Conservation (phyloP, 2,113 vertebrate species). For the Callospermophilus lateralis region DNA sequence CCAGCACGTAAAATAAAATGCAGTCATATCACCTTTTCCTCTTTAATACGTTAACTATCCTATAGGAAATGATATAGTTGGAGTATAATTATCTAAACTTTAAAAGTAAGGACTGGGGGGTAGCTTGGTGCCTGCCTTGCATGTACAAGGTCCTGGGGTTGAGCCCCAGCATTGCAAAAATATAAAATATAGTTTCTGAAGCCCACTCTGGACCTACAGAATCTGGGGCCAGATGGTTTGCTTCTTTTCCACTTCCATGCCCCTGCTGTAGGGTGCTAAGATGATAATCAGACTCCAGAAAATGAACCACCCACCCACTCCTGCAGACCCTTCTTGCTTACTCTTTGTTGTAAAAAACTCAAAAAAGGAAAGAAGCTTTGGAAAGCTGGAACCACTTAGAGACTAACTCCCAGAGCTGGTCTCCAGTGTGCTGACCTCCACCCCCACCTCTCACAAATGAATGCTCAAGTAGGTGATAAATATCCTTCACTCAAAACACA, state of each 20-base stretch:
- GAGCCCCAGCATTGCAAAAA: too few relatives aligned
- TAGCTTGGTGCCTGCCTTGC: neutral
- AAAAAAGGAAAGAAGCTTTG: neutral
- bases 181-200: too few relatives aligned
- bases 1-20: neutral
- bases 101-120: neutral
- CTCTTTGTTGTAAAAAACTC: neutral
- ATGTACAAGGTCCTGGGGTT: neutral
- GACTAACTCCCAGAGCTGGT: neutral
- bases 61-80: slow-evolving; percentile 3
- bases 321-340: neutral
- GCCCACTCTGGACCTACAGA: too few relatives aligned
- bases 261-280: neutral
- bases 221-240: neutral
- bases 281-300: neutral
- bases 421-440: neutral
- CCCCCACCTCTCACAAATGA: neutral
- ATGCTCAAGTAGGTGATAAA: neutral
- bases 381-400: neutral
- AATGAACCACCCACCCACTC: neutral
- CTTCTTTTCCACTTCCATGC: neutral
- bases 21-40: neutral
- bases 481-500: slow-evolving; percentile 1
- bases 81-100: neutral
- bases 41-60: neutral